Conservation (phyloP, 2,113 vertebrate genomes). For the Cichladusa arquata region DNA sequence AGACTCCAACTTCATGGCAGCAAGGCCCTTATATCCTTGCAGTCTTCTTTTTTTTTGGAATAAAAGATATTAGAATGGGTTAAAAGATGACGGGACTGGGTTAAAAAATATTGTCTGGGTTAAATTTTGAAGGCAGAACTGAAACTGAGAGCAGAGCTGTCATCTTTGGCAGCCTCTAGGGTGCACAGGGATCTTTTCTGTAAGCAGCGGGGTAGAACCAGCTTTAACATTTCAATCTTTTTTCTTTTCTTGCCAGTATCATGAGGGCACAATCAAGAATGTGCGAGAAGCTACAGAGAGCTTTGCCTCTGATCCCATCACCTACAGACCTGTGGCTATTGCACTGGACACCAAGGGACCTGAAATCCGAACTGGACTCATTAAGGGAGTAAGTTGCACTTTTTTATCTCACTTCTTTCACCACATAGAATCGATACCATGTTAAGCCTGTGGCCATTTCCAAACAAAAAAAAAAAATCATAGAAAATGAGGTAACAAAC, state of each 20-base stretch:
- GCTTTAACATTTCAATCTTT: neutral
- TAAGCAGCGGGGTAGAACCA: neutral
- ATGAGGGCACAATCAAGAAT: slow-evolving; percentile 93
- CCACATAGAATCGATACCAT: rapidly evolving
- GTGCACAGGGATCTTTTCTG: rapidly evolving
- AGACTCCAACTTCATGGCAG: too few species aligned
- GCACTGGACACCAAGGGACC: slow-evolving; percentile 98
- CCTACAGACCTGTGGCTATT: slow-evolving; percentile 92
- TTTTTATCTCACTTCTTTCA: neutral
- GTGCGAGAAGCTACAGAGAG: slow-evolving; percentile 90
- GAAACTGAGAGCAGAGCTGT: neutral
- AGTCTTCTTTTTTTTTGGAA: neutral
- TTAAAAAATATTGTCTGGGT: neutral
- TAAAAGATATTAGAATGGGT: too few species aligned
- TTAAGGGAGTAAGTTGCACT: slow-evolving; percentile 88
- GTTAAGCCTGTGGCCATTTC: neutral
- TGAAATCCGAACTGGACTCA: slow-evolving; percentile 96
- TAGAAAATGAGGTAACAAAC: rapidly evolving
- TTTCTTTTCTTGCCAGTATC: slow-evolving; percentile 78
- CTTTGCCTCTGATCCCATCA: slow-evolving; percentile 84
- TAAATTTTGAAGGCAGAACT: neutral
- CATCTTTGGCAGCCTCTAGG: neutral
- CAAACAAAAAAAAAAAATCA: neutral
- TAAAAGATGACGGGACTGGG: too few species aligned
- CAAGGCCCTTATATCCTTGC: neutral